Conservation (phyloP, 2,888 invertebrate genomes). For the Ellobium chinense region DNA sequence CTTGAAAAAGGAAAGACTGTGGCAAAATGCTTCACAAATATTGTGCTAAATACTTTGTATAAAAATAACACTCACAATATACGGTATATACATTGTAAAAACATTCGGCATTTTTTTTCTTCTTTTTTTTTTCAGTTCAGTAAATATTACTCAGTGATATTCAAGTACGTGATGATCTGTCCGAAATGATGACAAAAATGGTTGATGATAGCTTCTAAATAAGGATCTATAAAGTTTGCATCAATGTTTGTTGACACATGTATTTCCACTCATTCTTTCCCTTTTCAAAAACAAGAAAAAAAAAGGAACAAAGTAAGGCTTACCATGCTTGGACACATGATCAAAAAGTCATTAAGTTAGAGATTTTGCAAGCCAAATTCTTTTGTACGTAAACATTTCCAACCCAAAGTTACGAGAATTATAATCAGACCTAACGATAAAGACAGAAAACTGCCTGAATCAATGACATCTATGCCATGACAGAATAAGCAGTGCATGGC, state of each 20-base stretch:
- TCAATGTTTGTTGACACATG: slow-evolving; percentile 43
- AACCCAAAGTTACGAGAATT: too few relatives aligned
- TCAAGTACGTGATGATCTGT: slow-evolving; percentile 1
- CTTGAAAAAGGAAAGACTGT: slow-evolving; percentile 51
- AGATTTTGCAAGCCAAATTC: too few relatives aligned
- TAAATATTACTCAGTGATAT: neutral
- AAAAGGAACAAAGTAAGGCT: neutral
- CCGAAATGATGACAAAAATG: neutral
- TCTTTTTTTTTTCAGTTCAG: neutral
- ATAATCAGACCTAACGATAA: too few relatives aligned
- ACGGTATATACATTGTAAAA: slow-evolving; percentile 14
- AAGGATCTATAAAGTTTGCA: slow-evolving; percentile 3
- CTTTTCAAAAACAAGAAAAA: slow-evolving; percentile 41
- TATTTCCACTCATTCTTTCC: slow-evolving; percentile 46
- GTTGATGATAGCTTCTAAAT: neutral
- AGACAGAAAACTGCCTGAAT: too few relatives aligned
- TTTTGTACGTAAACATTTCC: too few relatives aligned
- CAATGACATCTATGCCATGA: too few relatives aligned
- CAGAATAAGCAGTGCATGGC: too few relatives aligned
- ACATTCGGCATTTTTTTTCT: neutral
- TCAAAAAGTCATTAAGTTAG: too few relatives aligned
- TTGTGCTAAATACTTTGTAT: slow-evolving; percentile 44
- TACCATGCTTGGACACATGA: neutral
- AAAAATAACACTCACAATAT: slow-evolving; percentile 34
- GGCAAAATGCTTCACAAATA: slow-evolving; percentile 49